Evolutionary conservation across 2,888 invertebrate species (phyloP), one percentile per base, ranked within the genome.

Genomic region (Chymomyza fuscimana): DNA sequence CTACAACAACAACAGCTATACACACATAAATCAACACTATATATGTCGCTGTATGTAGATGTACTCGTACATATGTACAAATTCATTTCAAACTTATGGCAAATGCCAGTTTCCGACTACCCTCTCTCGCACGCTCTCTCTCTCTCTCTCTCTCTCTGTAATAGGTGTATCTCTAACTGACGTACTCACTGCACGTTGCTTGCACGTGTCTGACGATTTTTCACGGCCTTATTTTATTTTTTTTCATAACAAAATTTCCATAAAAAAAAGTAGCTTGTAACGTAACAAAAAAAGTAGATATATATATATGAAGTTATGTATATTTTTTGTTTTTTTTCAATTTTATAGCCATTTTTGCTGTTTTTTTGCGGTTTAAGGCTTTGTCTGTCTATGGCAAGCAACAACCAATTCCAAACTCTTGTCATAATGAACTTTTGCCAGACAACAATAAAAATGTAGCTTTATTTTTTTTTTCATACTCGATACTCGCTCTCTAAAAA

Each of bases 201-300:
- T 78, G 80, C 87, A 87, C 87, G 87, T 82, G 87, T 82, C 87
- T 79, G 65, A 59, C 76, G 71, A 73, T 81, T 83, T 74, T 85
- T 70, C 81, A 83, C 63, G 72, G 73, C 65, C 69, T 74, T 74
- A 4, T 12, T 12, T 15, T 15, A n/a, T 15, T 19, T 25, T 10
- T 64, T 63, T 63, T 64, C 54, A 54, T 46, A 54, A 54, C 22
- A 22, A 54, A 54, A 54, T 54, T 54, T 54, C 54, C 54, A 54
- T 54, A 54, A 7, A 54, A 54, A 52, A 54, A 62, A 36, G 15
- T 40, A 29, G 46, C 19, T n/a, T 36, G 40, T 46, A 46, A 46
- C 40, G 40, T 22, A 1, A 16, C 54, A 16, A 54, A 54, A 16
- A 54, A 22, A 54, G 9, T 16, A 0, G 0, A 10, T 22, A 54